Evolutionary conservation across 2,888 invertebrate genomes (phyloP).

Genomic region (Coenonympha glycerion): DNA sequence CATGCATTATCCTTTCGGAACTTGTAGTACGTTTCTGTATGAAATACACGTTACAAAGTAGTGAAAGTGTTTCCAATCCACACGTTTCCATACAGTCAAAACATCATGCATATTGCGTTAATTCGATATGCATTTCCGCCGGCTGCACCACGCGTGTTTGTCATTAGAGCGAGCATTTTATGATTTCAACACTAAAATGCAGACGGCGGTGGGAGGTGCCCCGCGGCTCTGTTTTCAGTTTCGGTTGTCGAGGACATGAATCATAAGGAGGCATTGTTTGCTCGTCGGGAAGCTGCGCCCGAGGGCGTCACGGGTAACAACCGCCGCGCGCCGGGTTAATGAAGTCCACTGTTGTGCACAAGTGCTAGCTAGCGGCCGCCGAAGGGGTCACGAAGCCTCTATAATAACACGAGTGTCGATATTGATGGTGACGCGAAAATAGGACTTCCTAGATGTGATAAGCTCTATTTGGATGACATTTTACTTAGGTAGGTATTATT

Average conservation of each 20-base stretch:
- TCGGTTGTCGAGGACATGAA: constrained; percentile 68
- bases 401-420: constrained; percentile 29
- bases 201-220: constrained; percentile 40
- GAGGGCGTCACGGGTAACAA: constrained; percentile 67
- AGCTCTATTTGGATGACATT: neutral
- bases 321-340: constrained; percentile 67
- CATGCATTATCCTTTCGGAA: too few species aligned
- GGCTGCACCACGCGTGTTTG: neutral
- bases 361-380: constrained; percentile 50
- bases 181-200: constrained; percentile 43
- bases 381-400: constrained; percentile 46
- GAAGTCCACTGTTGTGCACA: constrained; percentile 62
- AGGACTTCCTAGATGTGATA: neutral
- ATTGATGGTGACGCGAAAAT: constrained; percentile 8
- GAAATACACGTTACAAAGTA: too few species aligned
- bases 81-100: too few species aligned
- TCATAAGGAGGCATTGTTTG: constrained; percentile 63
- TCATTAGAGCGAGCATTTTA: neutral
- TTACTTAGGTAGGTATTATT: too few species aligned
- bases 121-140: neutral
- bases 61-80: too few species aligned
- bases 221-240: constrained; percentile 53
- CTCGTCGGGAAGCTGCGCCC: constrained; percentile 58
- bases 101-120: too few species aligned
- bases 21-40: too few species aligned